Evolutionary conservation across 2,113 vertebrate genomes (phyloP).

Genomic region (Tetrao urogallus): DNA sequence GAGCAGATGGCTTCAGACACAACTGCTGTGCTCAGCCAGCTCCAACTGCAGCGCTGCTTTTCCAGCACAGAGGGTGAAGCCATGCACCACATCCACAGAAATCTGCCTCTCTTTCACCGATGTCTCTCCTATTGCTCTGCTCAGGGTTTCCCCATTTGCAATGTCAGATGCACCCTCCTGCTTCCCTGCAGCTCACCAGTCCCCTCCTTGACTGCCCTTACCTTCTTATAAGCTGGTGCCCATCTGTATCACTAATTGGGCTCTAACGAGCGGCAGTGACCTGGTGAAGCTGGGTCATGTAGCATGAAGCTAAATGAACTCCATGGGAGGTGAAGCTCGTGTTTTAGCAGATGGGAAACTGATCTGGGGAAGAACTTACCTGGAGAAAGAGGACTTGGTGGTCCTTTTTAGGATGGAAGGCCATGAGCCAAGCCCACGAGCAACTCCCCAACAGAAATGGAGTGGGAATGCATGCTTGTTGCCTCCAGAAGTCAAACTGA

Average conservation of each 20-base stretch:
- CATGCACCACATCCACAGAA: no score
- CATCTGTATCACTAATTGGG: background rate
- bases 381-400: background rate
- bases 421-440: no score
- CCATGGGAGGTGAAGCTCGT: accelerated
- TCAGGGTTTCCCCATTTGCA: accelerated
- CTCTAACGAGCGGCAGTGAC: background rate
- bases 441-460: background rate
- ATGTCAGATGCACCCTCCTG: accelerated
- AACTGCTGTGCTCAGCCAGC: no score
- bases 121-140: background rate
- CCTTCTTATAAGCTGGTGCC: background rate
- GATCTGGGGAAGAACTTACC: background rate
- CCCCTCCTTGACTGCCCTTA: accelerated
- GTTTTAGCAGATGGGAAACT: background rate
- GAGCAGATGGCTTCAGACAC: background rate
- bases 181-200: background rate
- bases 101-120: background rate
- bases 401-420: no score
- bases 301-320: background rate
- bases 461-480: background rate
- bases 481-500: background rate
- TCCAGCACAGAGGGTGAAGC: no score
- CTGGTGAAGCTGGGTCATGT: background rate
- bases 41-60: no score